Evolutionary conservation across 2,888 invertebrate genomes (phyloP).

Genomic region (Synanthedon andrenaeformis): DNA sequence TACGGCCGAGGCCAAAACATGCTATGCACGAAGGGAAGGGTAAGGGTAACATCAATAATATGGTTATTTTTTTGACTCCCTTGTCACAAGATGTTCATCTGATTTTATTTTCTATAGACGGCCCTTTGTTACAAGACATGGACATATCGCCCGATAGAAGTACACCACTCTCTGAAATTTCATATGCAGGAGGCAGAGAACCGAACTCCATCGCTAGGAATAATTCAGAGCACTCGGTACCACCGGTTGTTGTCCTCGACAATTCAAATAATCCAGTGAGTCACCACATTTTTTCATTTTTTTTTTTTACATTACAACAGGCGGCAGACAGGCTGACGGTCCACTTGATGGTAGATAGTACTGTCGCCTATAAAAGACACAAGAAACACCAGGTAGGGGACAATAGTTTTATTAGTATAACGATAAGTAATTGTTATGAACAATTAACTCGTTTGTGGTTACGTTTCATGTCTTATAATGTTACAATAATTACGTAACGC

Average conservation of each 20-base stretch:
- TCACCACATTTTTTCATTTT: not conserved
- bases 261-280: constrained; percentile 55
- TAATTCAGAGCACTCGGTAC: constrained; percentile 34
- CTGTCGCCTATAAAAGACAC: no score
- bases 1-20: constrained; percentile 50
- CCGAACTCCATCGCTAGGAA: constrained; percentile 36
- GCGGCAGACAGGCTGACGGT: not conserved
- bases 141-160: constrained; percentile 93
- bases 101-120: constrained; percentile 25
- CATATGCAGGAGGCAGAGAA: constrained; percentile 65
- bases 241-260: constrained; percentile 56
- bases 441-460: no score
- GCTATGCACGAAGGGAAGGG: constrained; percentile 48
- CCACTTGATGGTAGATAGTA: no score
- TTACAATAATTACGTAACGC: no score
- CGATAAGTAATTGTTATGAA: no score
- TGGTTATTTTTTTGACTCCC: not conserved
- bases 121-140: constrained; percentile 84
- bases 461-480: no score
- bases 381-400: no score
- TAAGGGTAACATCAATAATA: constrained; percentile 8
- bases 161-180: constrained; percentile 87
- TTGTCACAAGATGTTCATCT: not conserved
- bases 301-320: not conserved
- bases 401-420: no score